Percentiles rank a stretch among this genome's conserved stretches.
Conservation (phyloP, 1,140 invertebrate genomes). For the Tetramorium parvispinum region DNA sequence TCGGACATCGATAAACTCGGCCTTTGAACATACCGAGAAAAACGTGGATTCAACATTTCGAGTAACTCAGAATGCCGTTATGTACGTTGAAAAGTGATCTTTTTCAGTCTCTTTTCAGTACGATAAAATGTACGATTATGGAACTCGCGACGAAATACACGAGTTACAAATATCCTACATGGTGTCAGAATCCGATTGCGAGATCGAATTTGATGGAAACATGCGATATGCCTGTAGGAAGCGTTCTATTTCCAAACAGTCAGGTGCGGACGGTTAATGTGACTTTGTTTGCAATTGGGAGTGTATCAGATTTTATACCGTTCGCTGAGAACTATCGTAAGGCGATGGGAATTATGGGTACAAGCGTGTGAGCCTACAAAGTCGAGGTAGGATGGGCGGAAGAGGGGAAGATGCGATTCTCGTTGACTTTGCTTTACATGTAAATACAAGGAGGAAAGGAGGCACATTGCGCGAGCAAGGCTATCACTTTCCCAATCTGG, state of each 20-base stretch:
- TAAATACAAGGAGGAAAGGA: slow-evolving; percentile 30
- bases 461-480: slow-evolving; percentile 51
- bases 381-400: background rate
- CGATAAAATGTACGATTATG: background rate
- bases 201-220: background rate
- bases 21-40: background rate
- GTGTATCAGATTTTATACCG: slow-evolving; percentile 4
- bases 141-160: background rate
- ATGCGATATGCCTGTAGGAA: background rate
- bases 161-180: background rate
- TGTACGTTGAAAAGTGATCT: background rate
- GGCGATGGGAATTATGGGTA: slow-evolving; percentile 40
- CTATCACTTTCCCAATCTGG: slow-evolving; percentile 76
- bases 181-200: background rate
- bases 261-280: background rate
- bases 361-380: slow-evolving; percentile 18
- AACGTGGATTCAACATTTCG: background rate
- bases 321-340: background rate
- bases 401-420: background rate
- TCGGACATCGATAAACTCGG: background rate
- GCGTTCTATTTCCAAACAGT: background rate
- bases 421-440: slow-evolving; percentile 37
- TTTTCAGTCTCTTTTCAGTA: background rate
- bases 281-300: slow-evolving; percentile 24
- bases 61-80: background rate